Evolutionary conservation across 2,797 vertebrate species (phyloP), one percentile per base, ranked within the genome.

Genomic region (Hemibagrus guttatus): DNA sequence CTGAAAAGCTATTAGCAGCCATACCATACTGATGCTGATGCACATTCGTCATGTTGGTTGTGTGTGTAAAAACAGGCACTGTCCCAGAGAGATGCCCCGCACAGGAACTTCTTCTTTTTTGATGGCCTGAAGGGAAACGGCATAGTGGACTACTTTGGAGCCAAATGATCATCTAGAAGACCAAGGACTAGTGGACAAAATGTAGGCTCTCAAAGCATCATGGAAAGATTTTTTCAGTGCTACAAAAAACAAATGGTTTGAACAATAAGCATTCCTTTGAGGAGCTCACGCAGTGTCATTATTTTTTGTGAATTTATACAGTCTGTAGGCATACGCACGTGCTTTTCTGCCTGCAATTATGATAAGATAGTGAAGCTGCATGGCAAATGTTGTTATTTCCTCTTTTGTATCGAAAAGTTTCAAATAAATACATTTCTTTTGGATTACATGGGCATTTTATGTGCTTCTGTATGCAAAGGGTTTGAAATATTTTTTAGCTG

Each of bases 81-180:
- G 35, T 99, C 97, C 87, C 97, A 97, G 39, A 93, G 97, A 88
- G 97, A 98, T n/a, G 90, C 96, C 31, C 97, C 97, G 6, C 97
- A 97, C 94, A 96, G 97, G 90, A 99, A 99, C 91, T 98, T 97
- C 94, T 99, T 99, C 95, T 98, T 99, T 93, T 99, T 99, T 0
- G 96, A 99, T 0, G 97, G 96, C 14, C 94, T 96, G 52, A 97
- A 96, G 92, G 97, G 98, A 58, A 97, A 91, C 4, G 97, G 97
- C 0, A 86, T 97, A 13, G 97, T 99, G 17, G 97, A 98, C 90
- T 95, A 93, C 91, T 95, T 99, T 2, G 96, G 96, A 72, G 92
- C 94, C 0, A 94, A 96, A 86, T 95, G 94, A 88, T 58, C 14
- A 19, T 11, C 21, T 52, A 81, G 85, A 81, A 69, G 54, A 66